Evolutionary conservation across 1,140 invertebrate species (phyloP).

Genomic region (Hirudo medicinalis): DNA sequence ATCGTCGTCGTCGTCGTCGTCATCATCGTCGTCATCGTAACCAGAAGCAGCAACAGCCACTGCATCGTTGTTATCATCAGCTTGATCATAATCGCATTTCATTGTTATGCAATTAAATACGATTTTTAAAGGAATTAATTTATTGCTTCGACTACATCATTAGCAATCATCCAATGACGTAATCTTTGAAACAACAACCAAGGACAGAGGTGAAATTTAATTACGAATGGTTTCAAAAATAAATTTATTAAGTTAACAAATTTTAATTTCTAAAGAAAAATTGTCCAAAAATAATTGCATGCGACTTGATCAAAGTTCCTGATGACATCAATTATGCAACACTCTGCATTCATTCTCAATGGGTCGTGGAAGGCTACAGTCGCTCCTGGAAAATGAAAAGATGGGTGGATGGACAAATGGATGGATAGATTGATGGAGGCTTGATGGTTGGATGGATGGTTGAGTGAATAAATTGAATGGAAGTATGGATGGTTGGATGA

Average conservation of each 20-base stretch:
- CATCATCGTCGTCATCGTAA: too few relatives aligned
- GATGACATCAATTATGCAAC: background rate
- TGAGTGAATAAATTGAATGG: background rate
- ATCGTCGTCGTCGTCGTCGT: too few relatives aligned
- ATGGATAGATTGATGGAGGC: background rate
- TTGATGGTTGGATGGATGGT: background rate
- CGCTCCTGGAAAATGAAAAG: background rate
- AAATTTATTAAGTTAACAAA: background rate
- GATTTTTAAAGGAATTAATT: background rate
- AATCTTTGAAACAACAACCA: background rate
- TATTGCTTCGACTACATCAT: background rate
- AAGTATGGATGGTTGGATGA: too few relatives aligned
- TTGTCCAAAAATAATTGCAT: background rate
- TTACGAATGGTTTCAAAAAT: background rate
- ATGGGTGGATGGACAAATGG: background rate
- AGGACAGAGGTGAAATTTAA: too few relatives aligned
- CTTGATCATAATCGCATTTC: too few relatives aligned
- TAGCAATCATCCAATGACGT: background rate
- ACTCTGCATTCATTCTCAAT: background rate
- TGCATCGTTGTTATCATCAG: too few relatives aligned
- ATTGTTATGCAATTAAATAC: background rate
- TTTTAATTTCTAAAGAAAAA: background rate
- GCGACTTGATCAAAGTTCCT: background rate
- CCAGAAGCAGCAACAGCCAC: too few relatives aligned
- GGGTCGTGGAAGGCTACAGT: background rate